Evolutionary conservation across 1,140 invertebrate genomes (phyloP), one percentile per base, ranked within the genome.

Genomic region (Bacillus rossius): DNA sequence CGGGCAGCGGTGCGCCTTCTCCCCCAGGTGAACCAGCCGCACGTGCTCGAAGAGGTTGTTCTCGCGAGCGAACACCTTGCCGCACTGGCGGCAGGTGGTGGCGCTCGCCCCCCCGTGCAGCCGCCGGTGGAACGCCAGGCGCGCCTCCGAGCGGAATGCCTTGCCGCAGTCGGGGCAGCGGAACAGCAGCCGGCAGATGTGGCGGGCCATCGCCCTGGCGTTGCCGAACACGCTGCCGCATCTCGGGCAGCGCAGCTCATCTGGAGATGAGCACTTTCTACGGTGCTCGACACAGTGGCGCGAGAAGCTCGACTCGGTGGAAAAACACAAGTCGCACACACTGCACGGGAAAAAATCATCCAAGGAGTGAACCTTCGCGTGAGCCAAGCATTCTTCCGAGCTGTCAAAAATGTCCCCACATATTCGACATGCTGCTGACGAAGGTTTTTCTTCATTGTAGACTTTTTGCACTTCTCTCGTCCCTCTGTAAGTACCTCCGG

Each of bases 11-110:
- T 49, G 47, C n/a, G 55, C 29, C 19, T 50, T 57, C 43, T 57
- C 55, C 8, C 55, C 25, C 40, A 49, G 38, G 43, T 57, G 55
- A 13, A 57, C 55, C 43, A 57, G n/a, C 10, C 55, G 42, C 42
- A 57, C 55, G 25, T 57, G 55, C 14, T 57, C 55, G 14, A 49
- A 57, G n/a, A 57, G 23, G 13, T 57, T 57, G 55, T 48, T 57
- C 19, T 57, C 55, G 16, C 55, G 45, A 22, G 19, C 25, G 40
- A 57, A 57, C 16, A 38, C 34, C 41, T 57, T 57, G 16, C 47
- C 55, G 17, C 55, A 57, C 19, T 48, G 43, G 17, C 38, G 22
- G 29, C 55, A 57, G 1, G 43, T 34, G 5, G 49, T 26, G 16
- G 42, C 14, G 37, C 55, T 29, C 7, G 20, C 37, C 5, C 40